phyloP scores from a whole-genome alignment of 2,113 vertebrate genomes.

The Willisornis vidua region DNA sequence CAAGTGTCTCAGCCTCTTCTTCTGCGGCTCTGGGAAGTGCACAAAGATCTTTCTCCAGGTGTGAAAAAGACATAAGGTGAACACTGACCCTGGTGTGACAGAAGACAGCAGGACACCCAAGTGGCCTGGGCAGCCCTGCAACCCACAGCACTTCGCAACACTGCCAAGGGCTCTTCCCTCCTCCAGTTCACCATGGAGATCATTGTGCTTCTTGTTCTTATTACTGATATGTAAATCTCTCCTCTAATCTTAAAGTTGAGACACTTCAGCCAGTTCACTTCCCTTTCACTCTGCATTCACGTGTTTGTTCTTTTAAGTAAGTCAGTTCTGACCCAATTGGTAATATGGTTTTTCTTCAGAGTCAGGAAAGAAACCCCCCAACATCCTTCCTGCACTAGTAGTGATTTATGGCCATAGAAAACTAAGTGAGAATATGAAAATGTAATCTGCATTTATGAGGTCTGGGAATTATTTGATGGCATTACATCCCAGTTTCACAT shows the following conservation, averaged over 20 bases:
- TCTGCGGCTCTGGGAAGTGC: neutral
- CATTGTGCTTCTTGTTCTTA: neutral
- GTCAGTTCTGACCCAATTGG: neutral
- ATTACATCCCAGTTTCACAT: neutral
- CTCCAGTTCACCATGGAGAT: rapidly evolving
- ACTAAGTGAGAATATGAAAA: neutral
- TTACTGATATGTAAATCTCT: neutral
- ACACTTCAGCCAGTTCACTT: neutral
- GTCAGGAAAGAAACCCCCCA: neutral
- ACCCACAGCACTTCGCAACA: neutral
- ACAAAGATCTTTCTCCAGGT: neutral
- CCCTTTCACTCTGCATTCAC: neutral
- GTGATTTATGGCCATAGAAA: neutral
- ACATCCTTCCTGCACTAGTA: neutral
- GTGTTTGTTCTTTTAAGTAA: neutral
- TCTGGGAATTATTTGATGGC: neutral
- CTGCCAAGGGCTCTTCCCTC: neutral
- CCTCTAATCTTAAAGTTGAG: neutral
- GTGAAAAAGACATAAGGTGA: neutral
- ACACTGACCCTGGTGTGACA: neutral
- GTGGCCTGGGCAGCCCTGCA: neutral
- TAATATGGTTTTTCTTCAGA: neutral
- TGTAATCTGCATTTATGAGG: neutral
- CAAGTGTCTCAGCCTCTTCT: neutral
- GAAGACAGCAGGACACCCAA: neutral